Conservation (phyloP, 2,888 invertebrate genomes). For the Cephus pygmeus region DNA sequence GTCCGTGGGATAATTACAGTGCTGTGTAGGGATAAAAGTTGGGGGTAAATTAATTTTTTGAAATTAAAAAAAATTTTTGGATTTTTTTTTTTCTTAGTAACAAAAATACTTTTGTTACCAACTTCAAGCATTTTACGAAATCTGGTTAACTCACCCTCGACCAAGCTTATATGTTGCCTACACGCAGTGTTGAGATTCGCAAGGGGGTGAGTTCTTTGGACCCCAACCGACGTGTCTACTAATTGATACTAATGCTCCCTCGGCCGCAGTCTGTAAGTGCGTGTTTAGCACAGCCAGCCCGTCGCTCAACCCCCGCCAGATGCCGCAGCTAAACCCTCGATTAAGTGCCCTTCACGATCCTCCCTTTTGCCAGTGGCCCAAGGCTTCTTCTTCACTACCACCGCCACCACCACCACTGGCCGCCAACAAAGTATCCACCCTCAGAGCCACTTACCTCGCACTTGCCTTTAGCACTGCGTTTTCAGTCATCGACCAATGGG, state of each 20-base stretch:
- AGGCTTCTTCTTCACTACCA: slow-evolving; percentile 3
- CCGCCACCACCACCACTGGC: neutral
- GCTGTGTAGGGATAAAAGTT: no score
- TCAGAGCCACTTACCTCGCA: slow-evolving; percentile 7
- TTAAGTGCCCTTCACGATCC: slow-evolving; percentile 25
- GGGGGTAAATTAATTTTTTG: neutral
- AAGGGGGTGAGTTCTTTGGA: slow-evolving; percentile 4
- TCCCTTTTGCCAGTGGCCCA: slow-evolving; percentile 9
- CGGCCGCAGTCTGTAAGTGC: slow-evolving; percentile 24
- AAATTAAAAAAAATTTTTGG: neutral
- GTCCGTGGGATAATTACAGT: no score
- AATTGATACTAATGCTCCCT: slow-evolving; percentile 24
- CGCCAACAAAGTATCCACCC: slow-evolving; percentile 7
- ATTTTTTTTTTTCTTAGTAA: neutral
- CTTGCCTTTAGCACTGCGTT: neutral
- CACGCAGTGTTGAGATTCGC: neutral
- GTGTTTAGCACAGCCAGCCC: slow-evolving; percentile 23
- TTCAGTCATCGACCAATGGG: slow-evolving; percentile 9
- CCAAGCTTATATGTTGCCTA: neutral
- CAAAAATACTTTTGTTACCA: neutral
- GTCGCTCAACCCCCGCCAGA: slow-evolving; percentile 21
- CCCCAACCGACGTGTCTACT: slow-evolving; percentile 20
- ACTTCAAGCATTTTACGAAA: neutral
- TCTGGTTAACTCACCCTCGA: neutral
- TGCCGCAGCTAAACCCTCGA: slow-evolving; percentile 26